Conservation (phyloP, 2,113 vertebrate species). For the Ondatra zibethicus region DNA sequence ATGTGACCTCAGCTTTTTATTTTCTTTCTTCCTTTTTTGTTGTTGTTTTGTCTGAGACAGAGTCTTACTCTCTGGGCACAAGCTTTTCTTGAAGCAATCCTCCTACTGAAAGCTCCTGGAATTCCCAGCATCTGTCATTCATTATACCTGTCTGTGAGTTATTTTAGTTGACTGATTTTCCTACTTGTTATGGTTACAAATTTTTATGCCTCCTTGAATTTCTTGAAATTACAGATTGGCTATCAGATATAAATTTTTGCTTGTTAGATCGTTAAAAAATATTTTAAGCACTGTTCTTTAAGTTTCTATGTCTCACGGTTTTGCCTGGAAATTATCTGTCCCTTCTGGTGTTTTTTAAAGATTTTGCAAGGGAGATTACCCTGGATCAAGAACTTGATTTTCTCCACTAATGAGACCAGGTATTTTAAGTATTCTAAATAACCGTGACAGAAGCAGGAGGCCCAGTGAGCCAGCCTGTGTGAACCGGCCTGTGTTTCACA, state of each 20-base stretch:
- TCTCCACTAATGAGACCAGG: too few species aligned
- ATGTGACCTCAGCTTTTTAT: neutral
- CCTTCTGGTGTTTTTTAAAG: neutral
- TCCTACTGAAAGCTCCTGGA: neutral
- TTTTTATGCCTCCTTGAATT: neutral
- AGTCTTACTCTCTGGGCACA: too few species aligned
- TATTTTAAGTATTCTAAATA: neutral
- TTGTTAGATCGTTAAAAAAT: neutral
- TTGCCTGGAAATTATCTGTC: neutral
- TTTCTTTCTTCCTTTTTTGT: neutral
- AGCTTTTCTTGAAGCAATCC: neutral
- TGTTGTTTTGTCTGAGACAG: neutral
- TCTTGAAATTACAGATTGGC: neutral
- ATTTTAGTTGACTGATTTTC: neutral
- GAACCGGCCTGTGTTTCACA: too few species aligned
- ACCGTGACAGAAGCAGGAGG: neutral
- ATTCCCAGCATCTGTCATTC: neutral
- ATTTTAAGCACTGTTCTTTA: neutral
- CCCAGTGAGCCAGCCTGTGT: neutral
- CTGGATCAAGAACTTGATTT: neutral
- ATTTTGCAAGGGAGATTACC: neutral
- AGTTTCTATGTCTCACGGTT: neutral
- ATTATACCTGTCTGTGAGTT: neutral
- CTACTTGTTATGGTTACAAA: neutral
- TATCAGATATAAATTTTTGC: neutral